phyloP scores from a whole-genome alignment of 2,888 invertebrate genomes.

The Tetramorium bicarinatum region DNA sequence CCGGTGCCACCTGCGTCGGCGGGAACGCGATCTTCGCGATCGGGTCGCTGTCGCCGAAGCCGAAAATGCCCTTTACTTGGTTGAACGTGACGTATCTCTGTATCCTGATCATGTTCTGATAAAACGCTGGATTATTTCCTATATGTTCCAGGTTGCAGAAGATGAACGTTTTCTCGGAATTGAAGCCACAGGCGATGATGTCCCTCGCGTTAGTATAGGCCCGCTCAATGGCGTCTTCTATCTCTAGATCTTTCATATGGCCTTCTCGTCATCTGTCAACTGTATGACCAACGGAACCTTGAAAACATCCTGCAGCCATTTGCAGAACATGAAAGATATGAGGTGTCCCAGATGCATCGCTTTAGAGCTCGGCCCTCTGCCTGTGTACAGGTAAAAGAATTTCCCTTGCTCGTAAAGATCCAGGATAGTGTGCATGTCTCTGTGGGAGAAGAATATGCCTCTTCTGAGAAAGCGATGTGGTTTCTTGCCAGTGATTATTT shows the following conservation, averaged over 20 bases:
- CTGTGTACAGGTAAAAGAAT: constrained; percentile 98
- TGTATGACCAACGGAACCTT: constrained; percentile 98
- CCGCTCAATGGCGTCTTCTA: constrained; percentile 95
- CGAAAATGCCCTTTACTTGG: constrained; percentile 99
- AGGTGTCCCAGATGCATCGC: constrained; percentile 99
- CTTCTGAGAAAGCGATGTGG: constrained; percentile 96
- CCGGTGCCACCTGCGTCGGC: constrained; percentile 98
- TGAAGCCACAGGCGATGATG: constrained; percentile 98
- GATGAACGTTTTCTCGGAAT: constrained; percentile 97
- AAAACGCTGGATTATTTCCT: constrained; percentile 94
- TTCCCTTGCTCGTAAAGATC: constrained; percentile 95
- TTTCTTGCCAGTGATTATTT: constrained; percentile 93
- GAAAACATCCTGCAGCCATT: constrained; percentile 98
- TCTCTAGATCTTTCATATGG: constrained; percentile 96
- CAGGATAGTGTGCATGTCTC: constrained; percentile 96
- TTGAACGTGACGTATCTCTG: constrained; percentile 98
- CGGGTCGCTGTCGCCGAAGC: constrained; percentile 97
- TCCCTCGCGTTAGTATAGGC: constrained; percentile 98
- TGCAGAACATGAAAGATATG: constrained; percentile 96
- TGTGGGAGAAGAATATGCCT: constrained; percentile 99
- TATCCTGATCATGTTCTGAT: constrained; percentile 96
- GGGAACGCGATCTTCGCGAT: constrained; percentile 99
- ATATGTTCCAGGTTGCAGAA: constrained; percentile 98
- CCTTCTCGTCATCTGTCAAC: constrained; percentile 99
- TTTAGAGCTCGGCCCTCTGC: constrained; percentile 97